phyloP scores from a whole-genome alignment of 2,888 invertebrate genomes.

The Elegia similella region DNA sequence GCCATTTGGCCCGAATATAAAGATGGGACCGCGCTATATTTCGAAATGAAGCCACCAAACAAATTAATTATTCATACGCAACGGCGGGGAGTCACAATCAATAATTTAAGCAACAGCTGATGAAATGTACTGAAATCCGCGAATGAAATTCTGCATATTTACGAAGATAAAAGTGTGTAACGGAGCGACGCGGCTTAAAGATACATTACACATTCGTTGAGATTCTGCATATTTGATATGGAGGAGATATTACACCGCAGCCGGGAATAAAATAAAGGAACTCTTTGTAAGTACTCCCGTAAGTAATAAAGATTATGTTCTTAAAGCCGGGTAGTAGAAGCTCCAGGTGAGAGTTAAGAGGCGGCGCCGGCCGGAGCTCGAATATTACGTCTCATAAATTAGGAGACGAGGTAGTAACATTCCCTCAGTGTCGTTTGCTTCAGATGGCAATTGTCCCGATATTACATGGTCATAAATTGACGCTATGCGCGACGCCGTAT shows the following conservation, averaged over 20 bases:
- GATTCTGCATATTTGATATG: conserved; percentile 50
- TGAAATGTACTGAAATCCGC: conserved; percentile 23
- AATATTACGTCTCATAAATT: conserved; percentile 73
- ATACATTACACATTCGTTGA: conserved; percentile 43
- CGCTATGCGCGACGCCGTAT: conserved; percentile 41
- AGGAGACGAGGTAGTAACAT: conserved; percentile 52
- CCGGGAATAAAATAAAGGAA: conserved; percentile 57
- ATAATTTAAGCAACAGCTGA: conserved; percentile 42
- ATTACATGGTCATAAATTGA: conserved; percentile 70
- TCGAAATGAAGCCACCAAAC: conserved; percentile 34
- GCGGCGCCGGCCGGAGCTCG: conserved; percentile 41
- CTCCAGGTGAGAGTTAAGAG: conserved; percentile 42
- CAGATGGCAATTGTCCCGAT: conserved; percentile 66
- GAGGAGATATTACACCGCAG: conserved; percentile 48
- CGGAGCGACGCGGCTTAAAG: conserved; percentile 32
- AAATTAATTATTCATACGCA: conserved; percentile 42
- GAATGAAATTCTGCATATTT: conserved; percentile 33
- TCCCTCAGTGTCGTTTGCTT: conserved; percentile 58
- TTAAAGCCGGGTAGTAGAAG: conserved; percentile 51
- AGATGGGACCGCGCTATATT: conserved; percentile 32
- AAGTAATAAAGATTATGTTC: conserved; percentile 67
- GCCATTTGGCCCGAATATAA: conserved; percentile 26
- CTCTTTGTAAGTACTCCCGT: conserved; percentile 47
- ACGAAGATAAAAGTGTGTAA: conserved; percentile 28
- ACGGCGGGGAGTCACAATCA: conserved; percentile 38